Evolutionary conservation across 2,797 vertebrate genomes (phyloP).

Genomic region (Poeciliopsis paucimaculata): DNA sequence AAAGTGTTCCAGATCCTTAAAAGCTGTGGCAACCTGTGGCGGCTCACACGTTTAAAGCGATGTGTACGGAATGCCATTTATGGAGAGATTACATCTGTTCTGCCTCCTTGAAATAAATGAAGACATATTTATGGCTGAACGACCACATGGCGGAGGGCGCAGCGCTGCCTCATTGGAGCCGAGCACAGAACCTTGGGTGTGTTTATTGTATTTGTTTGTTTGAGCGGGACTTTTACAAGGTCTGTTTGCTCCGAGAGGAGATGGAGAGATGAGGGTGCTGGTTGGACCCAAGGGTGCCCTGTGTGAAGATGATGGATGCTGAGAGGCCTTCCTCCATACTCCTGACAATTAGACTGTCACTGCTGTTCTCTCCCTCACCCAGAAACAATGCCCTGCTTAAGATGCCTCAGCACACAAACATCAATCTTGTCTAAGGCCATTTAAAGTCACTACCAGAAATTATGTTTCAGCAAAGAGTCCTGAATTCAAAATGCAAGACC

Average conservation of each 20-base stretch:
- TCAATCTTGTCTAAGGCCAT: constrained; percentile 61
- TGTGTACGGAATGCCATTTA: background rate
- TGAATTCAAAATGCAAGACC: constrained; percentile 42
- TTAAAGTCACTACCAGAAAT: constrained; percentile 49
- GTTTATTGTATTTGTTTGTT: constrained; percentile 30
- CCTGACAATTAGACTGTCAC: constrained; percentile 59
- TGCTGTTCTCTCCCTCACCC: constrained; percentile 26
- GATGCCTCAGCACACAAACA: constrained; percentile 47
- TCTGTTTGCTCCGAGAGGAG: constrained; percentile 42
- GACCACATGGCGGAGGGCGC: background rate
- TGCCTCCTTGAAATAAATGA: constrained; percentile 3
- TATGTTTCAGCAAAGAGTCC: constrained; percentile 40
- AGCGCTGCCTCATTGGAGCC: constrained; percentile 26
- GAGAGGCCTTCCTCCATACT: constrained; percentile 48
- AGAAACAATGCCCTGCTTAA: constrained; percentile 48
- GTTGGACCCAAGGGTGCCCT: constrained; percentile 41
- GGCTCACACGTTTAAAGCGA: background rate
- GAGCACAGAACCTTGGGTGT: constrained; percentile 10
- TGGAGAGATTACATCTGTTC: background rate
- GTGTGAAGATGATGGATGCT: constrained; percentile 64
- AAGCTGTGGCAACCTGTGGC: background rate
- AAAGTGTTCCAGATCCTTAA: background rate
- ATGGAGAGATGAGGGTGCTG: constrained; percentile 22
- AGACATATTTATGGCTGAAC: constrained; percentile 11
- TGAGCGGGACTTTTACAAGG: constrained; percentile 22